These are phyloP conservation scores for Ophion costatus DNA, from an alignment of 2,888 invertebrate species.

Conservation along the genomic window DNA sequence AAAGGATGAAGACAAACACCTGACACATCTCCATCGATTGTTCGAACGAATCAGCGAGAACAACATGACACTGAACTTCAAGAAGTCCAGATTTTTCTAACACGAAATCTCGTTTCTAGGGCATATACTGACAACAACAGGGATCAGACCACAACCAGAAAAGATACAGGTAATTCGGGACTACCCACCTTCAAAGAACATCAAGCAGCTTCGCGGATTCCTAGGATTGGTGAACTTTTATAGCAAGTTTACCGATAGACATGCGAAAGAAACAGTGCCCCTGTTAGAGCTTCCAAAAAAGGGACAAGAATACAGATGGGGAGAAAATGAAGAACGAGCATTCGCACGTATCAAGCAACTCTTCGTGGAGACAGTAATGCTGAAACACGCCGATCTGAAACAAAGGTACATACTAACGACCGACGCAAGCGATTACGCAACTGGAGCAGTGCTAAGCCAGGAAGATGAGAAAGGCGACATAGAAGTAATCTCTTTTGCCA, in stretches of 20 bases:
- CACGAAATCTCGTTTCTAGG: not conserved
- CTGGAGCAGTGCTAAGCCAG: not conserved
- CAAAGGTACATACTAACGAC: too few relatives aligned
- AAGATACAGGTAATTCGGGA: slow-evolving; percentile 4
- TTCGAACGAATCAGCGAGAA: not conserved
- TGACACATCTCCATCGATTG: not conserved
- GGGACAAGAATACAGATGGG: slow-evolving; percentile 6
- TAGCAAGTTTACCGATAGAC: slow-evolving; percentile 21
- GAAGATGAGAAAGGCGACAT: not conserved
- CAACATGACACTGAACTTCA: not conserved
- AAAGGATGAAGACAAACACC: not conserved
- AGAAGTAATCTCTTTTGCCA: not conserved
- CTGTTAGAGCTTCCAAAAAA: slow-evolving; percentile 17
- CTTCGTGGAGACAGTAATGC: too few relatives aligned
- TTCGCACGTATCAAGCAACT: not conserved
- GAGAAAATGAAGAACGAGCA: not conserved
- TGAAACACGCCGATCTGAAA: too few relatives aligned
- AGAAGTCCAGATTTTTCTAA: not conserved
- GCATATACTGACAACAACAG: not conserved
- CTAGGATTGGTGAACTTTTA: slow-evolving; percentile 21
- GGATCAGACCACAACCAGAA: not conserved
- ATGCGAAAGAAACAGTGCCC: not conserved
- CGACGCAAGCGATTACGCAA: too few relatives aligned
- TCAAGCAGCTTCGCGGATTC: slow-evolving; percentile 9
- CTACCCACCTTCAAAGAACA: not conserved